Base-by-base conservation (phyloP, 2,888 invertebrate genomes). In the Catocala fraxini region DNA sequence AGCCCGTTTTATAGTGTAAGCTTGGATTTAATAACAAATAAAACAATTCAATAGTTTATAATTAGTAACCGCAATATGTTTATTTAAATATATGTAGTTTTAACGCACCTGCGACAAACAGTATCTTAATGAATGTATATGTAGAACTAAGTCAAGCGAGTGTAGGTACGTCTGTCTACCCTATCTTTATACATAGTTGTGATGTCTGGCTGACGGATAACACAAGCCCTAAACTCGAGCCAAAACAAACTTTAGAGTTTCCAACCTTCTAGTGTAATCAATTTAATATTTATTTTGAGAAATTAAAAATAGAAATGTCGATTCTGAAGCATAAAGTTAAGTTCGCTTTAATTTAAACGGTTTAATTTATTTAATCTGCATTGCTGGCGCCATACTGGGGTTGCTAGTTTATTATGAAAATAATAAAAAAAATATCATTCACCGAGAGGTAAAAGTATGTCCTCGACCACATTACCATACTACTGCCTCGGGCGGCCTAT, bases 401-500 rank as follows among this genome's bases (percentile, higher is more conserved):
- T 51, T 46, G 33, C 46, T 62, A 60, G 61, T 67, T 68, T 71
- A 59, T 63, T 62, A 63, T 51, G 12, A 67, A 63, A 59, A 69
- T 63, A 66, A 67, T 58, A 67, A 71, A 59, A 67, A 15, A 25
- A 25, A 65, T 51, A 25, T 54, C 45, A 55, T 59, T 61, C 53
- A 62, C 51, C 43, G 66, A 49, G 59, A 51, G 49, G 51, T 63
- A 56, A 65, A 73, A 61, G 57, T 67, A 67, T 68, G 75, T 66
- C 68, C 55, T 62, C 63, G 56, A 25, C 42, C 49, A 60, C 54
- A 77, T 77, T 74, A 68, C 25, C 70, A 73, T 71, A 76, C 67
- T 68, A 77, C 65, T 48, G 67, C 75, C 63, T 58, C 46, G 57
- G 65, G 73, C 65, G 57, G 56, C 42, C 64, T 59, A 64, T 64